A percentile compares a stretch with the other conserved stretches of the same genome.
phyloP scores from a whole-genome alignment of 2,797 vertebrate species.

The Crocodylus rhombifer region DNA sequence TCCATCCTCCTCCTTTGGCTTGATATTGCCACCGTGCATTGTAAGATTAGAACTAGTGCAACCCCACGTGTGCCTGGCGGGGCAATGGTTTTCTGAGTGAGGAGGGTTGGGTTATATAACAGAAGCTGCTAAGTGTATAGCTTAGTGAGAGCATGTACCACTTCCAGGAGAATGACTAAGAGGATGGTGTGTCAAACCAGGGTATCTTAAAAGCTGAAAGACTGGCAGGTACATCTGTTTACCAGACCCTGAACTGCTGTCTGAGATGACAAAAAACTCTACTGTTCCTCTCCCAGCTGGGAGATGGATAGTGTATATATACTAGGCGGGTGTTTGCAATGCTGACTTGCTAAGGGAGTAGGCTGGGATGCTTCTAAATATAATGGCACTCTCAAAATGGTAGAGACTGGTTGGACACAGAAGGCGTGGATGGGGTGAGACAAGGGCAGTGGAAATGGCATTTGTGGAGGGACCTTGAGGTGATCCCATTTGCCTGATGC shows the following conservation, averaged over 20 bases:
- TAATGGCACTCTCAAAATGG: neutral
- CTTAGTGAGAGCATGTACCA: too few relatives aligned
- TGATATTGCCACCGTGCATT: rapidly evolving
- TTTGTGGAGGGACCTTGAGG: neutral
- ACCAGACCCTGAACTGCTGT: neutral
- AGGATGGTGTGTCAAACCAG: neutral
- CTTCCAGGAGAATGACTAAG: neutral
- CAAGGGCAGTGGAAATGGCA: neutral
- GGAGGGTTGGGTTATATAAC: neutral
- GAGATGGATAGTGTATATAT: neutral
- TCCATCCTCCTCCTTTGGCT: rapidly evolving
- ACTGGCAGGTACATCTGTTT: neutral
- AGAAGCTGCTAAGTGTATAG: neutral
- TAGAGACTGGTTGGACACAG: neutral
- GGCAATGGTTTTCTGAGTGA: neutral
- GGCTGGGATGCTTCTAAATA: neutral
- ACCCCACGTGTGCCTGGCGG: neutral
- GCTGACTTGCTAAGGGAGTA: neutral
- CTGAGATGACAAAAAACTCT: neutral
- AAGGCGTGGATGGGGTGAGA: neutral
- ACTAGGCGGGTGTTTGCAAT: neutral
- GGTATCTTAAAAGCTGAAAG: neutral
- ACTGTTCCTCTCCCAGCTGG: neutral
- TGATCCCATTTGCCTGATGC: neutral
- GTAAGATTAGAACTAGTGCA: neutral